Evolutionary conservation across 2,113 vertebrate genomes (phyloP), one percentile per base, ranked within the genome.

Genomic region (Gambusia affinis): DNA sequence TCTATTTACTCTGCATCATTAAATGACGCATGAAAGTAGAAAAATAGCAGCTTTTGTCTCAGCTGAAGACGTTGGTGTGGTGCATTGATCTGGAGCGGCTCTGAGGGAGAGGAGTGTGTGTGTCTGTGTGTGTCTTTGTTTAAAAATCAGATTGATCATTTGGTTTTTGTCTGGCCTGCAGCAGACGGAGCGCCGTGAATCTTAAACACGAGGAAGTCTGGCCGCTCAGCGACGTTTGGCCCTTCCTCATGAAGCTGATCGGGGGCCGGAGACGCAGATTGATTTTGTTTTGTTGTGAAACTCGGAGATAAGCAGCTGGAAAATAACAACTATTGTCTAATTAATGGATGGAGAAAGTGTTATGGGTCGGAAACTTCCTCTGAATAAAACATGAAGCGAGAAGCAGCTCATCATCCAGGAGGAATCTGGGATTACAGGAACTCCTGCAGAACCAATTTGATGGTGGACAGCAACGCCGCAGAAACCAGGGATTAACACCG

Each of bases 341-440:
- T 90, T 91, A 92, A 82, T 83, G 90, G 84, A 81, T 73, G 28
- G 74, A 78, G 70, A 84, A 88, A 76, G 77, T 64, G 85, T 87
- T 78, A 84, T 75, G 66, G 85, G 82, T 91, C 85, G 83, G 80
- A 75, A 71, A 29, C 83, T 78, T 47, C 37, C 31, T 11, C 83
- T 91, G 90, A 92, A 91, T 92, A 74, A 92, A 91, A 84, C 87
- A 92, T 79, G 5, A 83, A 65, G 79, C 73, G 81, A 88, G 74
- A 75, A 82, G 76, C 61, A 47, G 37, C 37, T 0, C 27, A 80
- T 86, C 78, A 83, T 76, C 66, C n/a, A 12, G 77, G 82, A 75
- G 44, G 66, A 37, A 37, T 11, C 10, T 0, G 12, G 35, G 35
- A 37, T 37, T 37, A 37, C 35, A 37, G 2, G 2, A 11, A 12